A percentile compares a stretch with the other conserved stretches of the same genome.
Conservation (phyloP, 2,888 invertebrate species). For the Volucella inflata region DNA sequence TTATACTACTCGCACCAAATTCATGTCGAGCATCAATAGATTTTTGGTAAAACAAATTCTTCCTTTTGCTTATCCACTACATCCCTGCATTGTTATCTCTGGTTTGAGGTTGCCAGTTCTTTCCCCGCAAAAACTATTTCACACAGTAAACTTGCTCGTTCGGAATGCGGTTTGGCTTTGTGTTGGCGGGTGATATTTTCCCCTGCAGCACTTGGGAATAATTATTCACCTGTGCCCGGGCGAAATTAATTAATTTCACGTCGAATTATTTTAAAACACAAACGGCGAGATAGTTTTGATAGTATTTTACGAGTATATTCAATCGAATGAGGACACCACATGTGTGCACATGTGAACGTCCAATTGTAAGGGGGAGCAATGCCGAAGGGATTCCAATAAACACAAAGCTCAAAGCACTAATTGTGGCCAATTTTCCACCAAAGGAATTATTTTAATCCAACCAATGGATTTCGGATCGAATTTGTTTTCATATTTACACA, state of each 20-base stretch:
- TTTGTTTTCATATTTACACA: constrained; percentile 25
- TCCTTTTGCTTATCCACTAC: no score
- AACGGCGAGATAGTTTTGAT: no score
- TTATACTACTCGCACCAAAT: no score
- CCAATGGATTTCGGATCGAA: constrained; percentile 55
- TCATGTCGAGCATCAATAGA: no score
- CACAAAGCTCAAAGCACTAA: constrained; percentile 47
- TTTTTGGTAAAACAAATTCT: no score
- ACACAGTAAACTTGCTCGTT: no score
- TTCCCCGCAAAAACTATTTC: no score
- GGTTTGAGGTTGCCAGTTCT: no score
- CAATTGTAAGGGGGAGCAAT: neutral
- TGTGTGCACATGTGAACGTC: neutral
- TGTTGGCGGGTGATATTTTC: neutral
- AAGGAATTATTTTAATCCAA: constrained; percentile 49
- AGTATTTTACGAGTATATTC: neutral
- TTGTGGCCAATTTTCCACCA: constrained; percentile 61
- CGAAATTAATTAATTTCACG: constrained; percentile 62
- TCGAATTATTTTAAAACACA: constrained; percentile 36
- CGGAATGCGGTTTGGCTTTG: no score
- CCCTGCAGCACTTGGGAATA: constrained; percentile 28
- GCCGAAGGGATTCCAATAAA: constrained; percentile 22
- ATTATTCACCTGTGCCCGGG: constrained; percentile 35
- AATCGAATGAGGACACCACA: no score
- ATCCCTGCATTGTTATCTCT: no score